Evolutionary conservation across 2,797 vertebrate species (phyloP), one percentile per base, ranked within the genome.

Genomic region (Gorsachius magnificus): DNA sequence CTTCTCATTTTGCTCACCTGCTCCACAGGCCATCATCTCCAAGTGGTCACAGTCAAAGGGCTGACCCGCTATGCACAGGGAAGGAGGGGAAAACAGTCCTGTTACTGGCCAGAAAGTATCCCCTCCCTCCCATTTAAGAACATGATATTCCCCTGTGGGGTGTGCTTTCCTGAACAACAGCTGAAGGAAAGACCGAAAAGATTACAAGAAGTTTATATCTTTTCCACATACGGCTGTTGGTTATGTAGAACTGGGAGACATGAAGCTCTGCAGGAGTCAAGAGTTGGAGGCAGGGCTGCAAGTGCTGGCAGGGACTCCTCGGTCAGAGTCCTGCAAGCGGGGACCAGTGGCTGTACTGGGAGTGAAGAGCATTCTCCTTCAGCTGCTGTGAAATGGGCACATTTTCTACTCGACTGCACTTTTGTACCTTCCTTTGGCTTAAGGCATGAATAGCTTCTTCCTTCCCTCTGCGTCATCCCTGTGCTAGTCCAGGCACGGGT

Each of bases 131-230:
- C 61, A 8, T 83, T 88, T 81, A 89, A 68, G 43, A 64, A 50
- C 0, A 1, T 22, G 56, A 28, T 54, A 74, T 43, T 89, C n/a
- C 51, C 51, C 11, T 0, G 0, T 48, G 51, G 31, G 64, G 26
- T 0, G 3, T 58, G 35, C 57, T 88, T 69, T 69, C 69, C 76
- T 48, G 64, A 77, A 21, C 53, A 69, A 29, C 50, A 78, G 20
- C 41, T 71, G 65, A 85, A 78, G 65, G 35, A 58, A 75, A 80
- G 69, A 54, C 41, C 41, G 70, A 36, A 14, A 46, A 36, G 56
- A 56, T 36, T 33, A 70, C n/a, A 29, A 64, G 43, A 79, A 68
- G 36, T 75, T 81, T 74, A 0, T 46, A 1, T 18, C 24, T 75
- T 86, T 71, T 58, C 54, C 24, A 20, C 11, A 6, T 25, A 24